Percentiles rank a stretch among this genome's conserved stretches.
phyloP scores from a whole-genome alignment of 2,113 vertebrate species.

The Neopipo cinnamomea region DNA sequence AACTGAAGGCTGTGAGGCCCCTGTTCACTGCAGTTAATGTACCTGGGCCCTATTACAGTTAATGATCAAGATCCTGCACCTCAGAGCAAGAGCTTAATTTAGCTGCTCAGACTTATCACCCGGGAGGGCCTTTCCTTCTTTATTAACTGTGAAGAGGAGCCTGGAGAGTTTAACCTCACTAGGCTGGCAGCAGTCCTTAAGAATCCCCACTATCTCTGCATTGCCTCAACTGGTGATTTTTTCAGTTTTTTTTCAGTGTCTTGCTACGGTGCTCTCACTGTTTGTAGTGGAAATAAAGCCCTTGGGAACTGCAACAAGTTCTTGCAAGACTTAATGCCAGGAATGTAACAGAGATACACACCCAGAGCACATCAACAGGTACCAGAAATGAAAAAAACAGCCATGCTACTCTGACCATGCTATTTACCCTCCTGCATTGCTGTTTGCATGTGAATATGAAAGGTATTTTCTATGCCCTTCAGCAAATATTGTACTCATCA shows the following conservation, averaged over 20 bases:
- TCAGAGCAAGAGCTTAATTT: neutral
- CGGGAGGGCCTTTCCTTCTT: neutral
- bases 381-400: neutral
- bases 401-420: neutral
- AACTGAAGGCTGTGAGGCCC: neutral
- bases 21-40: neutral
- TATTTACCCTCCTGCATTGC: neutral
- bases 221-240: neutral
- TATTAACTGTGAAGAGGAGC: neutral
- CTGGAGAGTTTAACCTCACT: neutral
- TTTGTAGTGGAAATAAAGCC: neutral
- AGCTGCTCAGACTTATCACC: neutral
- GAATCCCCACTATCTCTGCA: neutral
- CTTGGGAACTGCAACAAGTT: neutral
- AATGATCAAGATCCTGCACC: neutral
- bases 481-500: constrained; percentile 23
- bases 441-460: constrained; percentile 21
- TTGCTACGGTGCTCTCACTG: neutral
- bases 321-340: neutral
- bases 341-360: neutral
- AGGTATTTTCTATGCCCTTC: neutral
- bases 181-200: neutral
- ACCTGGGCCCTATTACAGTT: neutral
- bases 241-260: neutral
- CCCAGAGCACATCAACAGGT: neutral